Evolutionary conservation across 2,888 invertebrate genomes (phyloP).

Genomic region (Theretra japonica): DNA sequence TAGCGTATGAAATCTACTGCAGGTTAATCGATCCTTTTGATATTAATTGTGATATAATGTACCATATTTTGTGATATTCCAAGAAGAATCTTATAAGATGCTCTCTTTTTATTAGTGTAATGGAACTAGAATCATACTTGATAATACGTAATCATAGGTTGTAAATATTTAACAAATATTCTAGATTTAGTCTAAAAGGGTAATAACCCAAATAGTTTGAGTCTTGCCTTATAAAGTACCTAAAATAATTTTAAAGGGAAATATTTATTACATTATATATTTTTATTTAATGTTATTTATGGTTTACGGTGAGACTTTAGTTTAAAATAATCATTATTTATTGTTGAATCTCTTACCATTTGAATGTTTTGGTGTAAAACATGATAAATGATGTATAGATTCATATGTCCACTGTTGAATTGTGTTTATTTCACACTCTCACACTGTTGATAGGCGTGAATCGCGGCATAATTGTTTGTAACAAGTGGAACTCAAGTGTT

Average conservation of each 20-base stretch:
- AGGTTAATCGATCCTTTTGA: not conserved
- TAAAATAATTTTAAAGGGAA: not conserved
- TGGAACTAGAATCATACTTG: not conserved
- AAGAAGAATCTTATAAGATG: not conserved
- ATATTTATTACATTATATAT: constrained; percentile 7
- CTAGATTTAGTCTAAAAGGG: not conserved
- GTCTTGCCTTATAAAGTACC: constrained; percentile 3
- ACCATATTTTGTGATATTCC: constrained; percentile 4
- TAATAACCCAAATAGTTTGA: not conserved
- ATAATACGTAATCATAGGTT: not conserved
- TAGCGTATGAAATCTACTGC: not conserved
- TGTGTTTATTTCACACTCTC: constrained; percentile 15
- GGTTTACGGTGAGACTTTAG: constrained; percentile 16
- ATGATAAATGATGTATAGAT: constrained; percentile 11
- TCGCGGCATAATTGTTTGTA: not conserved
- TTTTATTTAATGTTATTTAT: not conserved
- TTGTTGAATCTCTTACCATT: constrained; percentile 1
- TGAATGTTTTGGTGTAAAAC: constrained; percentile 15
- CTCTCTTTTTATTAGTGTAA: constrained; percentile 11
- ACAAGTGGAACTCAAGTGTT: constrained; percentile 17
- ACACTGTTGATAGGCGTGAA: not conserved
- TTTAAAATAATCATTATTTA: not conserved
- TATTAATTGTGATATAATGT: constrained; percentile 13
- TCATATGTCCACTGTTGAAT: not conserved
- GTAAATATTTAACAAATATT: not conserved